These are phyloP conservation scores for Parnassius apollo DNA, from an alignment of 2,888 invertebrate species.

Conservation along the genomic window DNA sequence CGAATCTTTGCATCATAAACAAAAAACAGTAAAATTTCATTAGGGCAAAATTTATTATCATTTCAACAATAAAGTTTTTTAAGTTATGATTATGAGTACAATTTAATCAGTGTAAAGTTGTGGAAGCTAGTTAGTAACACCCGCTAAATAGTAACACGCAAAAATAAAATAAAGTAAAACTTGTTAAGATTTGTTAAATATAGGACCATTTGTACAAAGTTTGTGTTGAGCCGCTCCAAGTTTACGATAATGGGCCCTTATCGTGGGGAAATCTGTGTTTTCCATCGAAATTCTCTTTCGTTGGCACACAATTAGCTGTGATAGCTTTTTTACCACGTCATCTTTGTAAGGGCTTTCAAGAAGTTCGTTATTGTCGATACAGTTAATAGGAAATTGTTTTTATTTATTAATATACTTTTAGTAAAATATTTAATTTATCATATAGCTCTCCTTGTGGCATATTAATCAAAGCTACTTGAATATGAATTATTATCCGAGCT, in stretches of 20 bases:
- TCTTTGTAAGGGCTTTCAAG: conserved; percentile 46
- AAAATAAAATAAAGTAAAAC: conserved; percentile 56
- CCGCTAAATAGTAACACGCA: conserved; percentile 53
- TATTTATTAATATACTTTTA: too few relatives aligned
- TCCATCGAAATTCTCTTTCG: conserved; percentile 69
- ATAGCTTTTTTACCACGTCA: conserved; percentile 73
- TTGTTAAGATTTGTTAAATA: conserved; percentile 50
- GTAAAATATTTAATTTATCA: too few relatives aligned
- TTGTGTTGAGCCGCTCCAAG: conserved; percentile 57
- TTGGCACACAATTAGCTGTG: conserved; percentile 74
- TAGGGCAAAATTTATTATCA: conserved; percentile 33
- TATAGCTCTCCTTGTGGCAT: too few relatives aligned
- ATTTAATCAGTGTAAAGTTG: conserved; percentile 46
- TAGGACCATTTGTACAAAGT: conserved; percentile 59
- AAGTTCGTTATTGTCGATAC: conserved; percentile 28
- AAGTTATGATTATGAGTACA: conserved; percentile 41
- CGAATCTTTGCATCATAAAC: conserved; percentile 13
- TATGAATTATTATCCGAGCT: too few relatives aligned
- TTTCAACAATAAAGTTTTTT: conserved; percentile 33
- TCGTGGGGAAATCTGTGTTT: conserved; percentile 59
- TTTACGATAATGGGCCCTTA: conserved; percentile 67
- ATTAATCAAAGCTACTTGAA: too few relatives aligned
- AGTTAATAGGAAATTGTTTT: conserved; percentile 30
- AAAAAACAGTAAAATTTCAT: conserved; percentile 14
- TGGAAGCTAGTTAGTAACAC: conserved; percentile 39